Percentiles rank a stretch among this genome's conserved stretches.
phyloP scores from a whole-genome alignment of 2,797 vertebrate genomes.

The Ctenosaura bakeri region DNA sequence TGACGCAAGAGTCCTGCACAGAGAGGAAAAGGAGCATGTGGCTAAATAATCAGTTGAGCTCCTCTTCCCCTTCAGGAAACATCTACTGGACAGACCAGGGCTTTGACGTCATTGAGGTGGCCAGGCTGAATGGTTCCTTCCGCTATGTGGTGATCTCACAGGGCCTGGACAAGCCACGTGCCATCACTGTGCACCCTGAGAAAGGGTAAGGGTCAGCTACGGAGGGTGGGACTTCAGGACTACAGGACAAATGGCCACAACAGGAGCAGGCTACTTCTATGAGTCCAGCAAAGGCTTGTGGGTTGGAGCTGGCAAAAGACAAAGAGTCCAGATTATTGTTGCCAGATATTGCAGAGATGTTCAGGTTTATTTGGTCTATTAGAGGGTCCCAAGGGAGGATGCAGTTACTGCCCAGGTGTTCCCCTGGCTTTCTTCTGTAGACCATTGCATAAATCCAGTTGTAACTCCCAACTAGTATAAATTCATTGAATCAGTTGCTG shows the following conservation, averaged over 20 bases:
- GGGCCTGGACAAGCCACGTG: slow-evolving; percentile 95
- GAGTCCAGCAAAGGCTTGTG: background rate
- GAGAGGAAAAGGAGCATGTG: background rate
- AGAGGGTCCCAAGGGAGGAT: background rate
- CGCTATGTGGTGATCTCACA: slow-evolving; percentile 97
- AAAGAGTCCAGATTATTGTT: fast-evolving
- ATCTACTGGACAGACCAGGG: slow-evolving; percentile 99
- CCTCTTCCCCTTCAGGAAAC: slow-evolving; percentile 83
- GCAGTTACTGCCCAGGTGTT: background rate
- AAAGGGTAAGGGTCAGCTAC: slow-evolving; percentile 85
- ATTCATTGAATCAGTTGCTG: too few relatives aligned
- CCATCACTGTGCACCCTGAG: slow-evolving; percentile 95
- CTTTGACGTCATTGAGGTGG: slow-evolving; percentile 97
- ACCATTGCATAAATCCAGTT: too few relatives aligned
- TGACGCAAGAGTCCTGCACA: too few relatives aligned
- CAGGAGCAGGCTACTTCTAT: background rate
- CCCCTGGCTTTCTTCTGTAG: background rate
- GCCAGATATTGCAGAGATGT: background rate
- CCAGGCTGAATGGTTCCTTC: slow-evolving; percentile 95
- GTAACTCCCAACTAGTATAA: too few relatives aligned
- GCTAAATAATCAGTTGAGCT: too few relatives aligned
- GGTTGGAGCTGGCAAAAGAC: background rate
- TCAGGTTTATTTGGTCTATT: background rate
- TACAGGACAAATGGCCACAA: background rate
- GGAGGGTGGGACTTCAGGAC: background rate